Base-by-base conservation (phyloP, 2,888 invertebrate species). In the Cetonia aurata region DNA sequence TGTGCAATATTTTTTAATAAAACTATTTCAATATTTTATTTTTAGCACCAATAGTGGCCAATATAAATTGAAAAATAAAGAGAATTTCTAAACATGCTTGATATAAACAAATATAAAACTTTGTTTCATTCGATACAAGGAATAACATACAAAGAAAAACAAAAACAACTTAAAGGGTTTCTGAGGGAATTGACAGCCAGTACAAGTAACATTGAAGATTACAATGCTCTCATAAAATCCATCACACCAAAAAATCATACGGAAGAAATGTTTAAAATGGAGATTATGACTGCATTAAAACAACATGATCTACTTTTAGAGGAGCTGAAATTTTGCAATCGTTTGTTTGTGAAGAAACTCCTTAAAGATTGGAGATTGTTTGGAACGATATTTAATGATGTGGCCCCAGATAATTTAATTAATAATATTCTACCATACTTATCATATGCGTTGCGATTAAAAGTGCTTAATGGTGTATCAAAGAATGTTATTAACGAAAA, bases 181-280 rank as follows among this genome's bases (percentile, higher is more conserved):
- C 25, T 71, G 12, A 62, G 62, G 12, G 37, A 56, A 12, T 50
- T 67, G 6, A 46, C 57, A 19, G 12, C 46, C 10, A 44, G 17
- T 9, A n/a, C 53, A n/a, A 69, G 31, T 15, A 25, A 53, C 41
- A 41, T 66, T 37, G 55, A 62, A 25, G 37, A 60, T 37, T 53
- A 55, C 37, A 46, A 71, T 33, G 57, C 65, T n/a, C 46, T 73
- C 8, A 53, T 72, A 17, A 33, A 31, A 12, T 19, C 50, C 6
- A 65, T 75, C 42, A 42, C 17, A 13, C 68, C 75, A 9, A 65
- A 42, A 56, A 73, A 46, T 55, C 25, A 56, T 1, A 12, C 71
- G 2, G 72, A 75, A 53, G 75, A 73, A 72, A 46, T 66, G 9
- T 72, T 75, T 15, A 72, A 70, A 68, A 37, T 70, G 0, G 69